Conservation (phyloP, 2,888 invertebrate species). For the Heliconius aoede region DNA sequence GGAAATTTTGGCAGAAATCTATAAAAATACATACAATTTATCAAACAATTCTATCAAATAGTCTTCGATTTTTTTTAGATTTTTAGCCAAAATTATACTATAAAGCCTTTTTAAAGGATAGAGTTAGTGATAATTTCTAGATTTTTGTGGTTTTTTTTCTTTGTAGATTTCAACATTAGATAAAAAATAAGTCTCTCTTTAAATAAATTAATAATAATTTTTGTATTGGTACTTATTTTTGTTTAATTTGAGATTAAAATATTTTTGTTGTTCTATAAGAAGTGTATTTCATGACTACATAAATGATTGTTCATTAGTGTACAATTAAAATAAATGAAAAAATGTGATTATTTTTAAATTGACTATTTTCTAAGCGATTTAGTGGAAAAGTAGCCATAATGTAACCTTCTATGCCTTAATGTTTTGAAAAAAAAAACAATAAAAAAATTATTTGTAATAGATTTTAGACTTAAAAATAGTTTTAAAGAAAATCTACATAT, state of each 20-base stretch:
- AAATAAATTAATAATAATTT: background rate
- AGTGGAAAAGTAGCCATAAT: background rate
- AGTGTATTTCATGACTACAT: background rate
- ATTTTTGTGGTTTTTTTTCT: background rate
- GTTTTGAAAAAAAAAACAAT: too few species aligned
- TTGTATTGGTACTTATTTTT: too few species aligned
- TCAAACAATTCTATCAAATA: background rate
- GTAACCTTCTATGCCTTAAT: background rate
- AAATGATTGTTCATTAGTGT: background rate
- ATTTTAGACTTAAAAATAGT: too few species aligned
- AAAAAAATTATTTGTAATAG: too few species aligned
- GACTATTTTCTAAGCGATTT: background rate
- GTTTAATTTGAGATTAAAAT: background rate
- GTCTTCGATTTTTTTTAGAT: slow-evolving; percentile 17
- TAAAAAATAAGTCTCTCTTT: background rate
- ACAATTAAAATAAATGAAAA: background rate
- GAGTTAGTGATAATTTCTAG: background rate
- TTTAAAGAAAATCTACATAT: too few species aligned
- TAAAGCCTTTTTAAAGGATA: background rate
- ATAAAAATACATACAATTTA: background rate
- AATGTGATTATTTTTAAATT: background rate
- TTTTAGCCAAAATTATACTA: slow-evolving; percentile 12
- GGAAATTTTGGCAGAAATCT: slow-evolving; percentile 16
- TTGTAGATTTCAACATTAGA: background rate
- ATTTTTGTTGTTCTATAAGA: background rate